Conservation (phyloP, 2,888 invertebrate genomes). For the Heteropelma amictum region DNA sequence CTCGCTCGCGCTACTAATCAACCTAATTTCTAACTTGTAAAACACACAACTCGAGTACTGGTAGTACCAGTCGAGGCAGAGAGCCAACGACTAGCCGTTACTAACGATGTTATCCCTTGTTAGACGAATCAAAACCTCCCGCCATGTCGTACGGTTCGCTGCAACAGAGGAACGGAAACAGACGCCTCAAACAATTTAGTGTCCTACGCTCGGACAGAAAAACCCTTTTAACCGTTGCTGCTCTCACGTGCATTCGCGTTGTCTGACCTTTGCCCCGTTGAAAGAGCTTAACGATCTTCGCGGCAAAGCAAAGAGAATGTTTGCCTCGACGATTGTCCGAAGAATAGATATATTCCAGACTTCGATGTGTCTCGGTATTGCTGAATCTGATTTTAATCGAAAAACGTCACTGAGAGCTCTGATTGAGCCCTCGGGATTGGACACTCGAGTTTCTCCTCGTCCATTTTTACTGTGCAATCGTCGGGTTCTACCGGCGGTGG, state of each 20-base stretch:
- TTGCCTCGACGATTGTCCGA: constrained; percentile 5
- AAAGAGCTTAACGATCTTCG: constrained; percentile 26
- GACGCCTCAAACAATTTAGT: constrained; percentile 39
- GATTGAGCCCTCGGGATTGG: constrained; percentile 10
- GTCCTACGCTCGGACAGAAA: constrained; percentile 23
- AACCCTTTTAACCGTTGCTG: constrained; percentile 15
- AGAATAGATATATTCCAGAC: neutral
- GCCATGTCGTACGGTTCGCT: constrained; percentile 54
- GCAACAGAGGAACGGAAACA: constrained; percentile 41
- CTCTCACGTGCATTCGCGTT: neutral
- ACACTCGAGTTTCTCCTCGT: constrained; percentile 1
- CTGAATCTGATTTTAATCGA: neutral
- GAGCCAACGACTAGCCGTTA: constrained; percentile 59
- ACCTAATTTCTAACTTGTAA: constrained; percentile 78
- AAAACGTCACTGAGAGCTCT: neutral
- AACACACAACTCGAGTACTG: constrained; percentile 73
- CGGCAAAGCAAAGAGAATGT: neutral
- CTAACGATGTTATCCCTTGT: constrained; percentile 77
- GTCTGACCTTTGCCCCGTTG: constrained; percentile 7
- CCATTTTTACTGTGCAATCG: neutral
- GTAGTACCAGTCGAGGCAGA: constrained; percentile 49
- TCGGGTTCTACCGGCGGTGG: neutral
- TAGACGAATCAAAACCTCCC: constrained; percentile 75
- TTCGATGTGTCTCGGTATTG: neutral
- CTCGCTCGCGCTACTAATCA: constrained; percentile 73